A percentile compares a stretch with the other conserved stretches of the same genome.
These are phyloP conservation scores for Aradophagus sp. DNA, from an alignment of 1,140 invertebrate species.

Conservation along the genomic window DNA sequence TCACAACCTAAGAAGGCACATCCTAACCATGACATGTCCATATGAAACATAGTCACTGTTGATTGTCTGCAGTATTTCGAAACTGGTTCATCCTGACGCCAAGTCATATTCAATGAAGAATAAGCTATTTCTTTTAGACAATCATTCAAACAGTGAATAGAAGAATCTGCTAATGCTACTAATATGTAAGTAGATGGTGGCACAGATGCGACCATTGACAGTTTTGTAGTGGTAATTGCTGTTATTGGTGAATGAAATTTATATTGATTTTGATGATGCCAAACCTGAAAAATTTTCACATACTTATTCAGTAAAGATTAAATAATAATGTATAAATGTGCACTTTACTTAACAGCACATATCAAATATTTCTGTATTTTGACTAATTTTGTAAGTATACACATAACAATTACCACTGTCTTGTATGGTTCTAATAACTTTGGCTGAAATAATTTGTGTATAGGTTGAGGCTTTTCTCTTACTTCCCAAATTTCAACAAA, in stretches of 20 bases:
- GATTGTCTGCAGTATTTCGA: constrained; percentile 48
- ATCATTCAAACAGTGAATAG: constrained; percentile 85
- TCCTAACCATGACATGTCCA: constrained; percentile 82
- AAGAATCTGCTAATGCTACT: constrained; percentile 84
- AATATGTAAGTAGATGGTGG: constrained; percentile 81
- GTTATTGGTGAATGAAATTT: constrained; percentile 73
- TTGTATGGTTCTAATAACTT: constrained; percentile 78
- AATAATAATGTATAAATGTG: too few relatives aligned
- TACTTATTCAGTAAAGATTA: too few relatives aligned
- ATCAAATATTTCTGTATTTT: too few relatives aligned
- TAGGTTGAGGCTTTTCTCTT: constrained; percentile 83
- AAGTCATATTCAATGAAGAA: constrained; percentile 74
- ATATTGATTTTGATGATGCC: constrained; percentile 82
- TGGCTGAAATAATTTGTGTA: constrained; percentile 84
- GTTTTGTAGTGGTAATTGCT: constrained; percentile 78
- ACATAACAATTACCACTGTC: constrained; percentile 77
- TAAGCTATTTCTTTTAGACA: constrained; percentile 81
- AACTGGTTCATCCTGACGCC: constrained; percentile 69
- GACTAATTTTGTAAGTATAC: too few relatives aligned
- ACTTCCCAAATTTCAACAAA: constrained; percentile 91
- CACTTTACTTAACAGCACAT: too few relatives aligned
- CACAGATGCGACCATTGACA: constrained; percentile 78
- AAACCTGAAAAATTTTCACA: constrained; percentile 74
- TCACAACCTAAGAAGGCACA: constrained; percentile 82
- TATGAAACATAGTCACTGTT: constrained; percentile 47